Base-by-base conservation (phyloP, 2,113 vertebrate species). In the Steatornis caripensis region DNA sequence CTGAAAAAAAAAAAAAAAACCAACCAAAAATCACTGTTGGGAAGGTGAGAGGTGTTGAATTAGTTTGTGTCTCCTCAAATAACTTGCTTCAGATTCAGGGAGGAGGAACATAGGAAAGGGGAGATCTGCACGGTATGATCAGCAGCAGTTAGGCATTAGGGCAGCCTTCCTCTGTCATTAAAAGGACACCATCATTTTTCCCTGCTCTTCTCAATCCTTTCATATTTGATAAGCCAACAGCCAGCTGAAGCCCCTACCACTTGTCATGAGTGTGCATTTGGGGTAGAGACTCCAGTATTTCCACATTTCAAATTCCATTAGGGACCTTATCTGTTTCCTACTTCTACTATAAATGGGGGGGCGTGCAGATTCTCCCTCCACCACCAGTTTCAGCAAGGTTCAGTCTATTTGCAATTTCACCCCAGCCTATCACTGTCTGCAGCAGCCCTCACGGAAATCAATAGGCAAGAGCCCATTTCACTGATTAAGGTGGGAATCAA, bases 231-330 rank as follows among this genome's bases (percentile, higher is more conserved):
- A 89, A 75, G 17, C 4, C 87, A 87, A 12, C 3, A 83, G 64
- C 32, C 69, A 81, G n/a, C 64, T 92, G 91, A 89, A 96, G n/a
- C 2, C 79, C 12, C 32, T 48, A 21, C 16, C 3, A 2, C 32
- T 8, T 29, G 11, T 55, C 4, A 29, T 0, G 12, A 60, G 14
- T 8, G 0, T 18, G 15, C 5, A 1, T 46, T 48, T 70, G 36
- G 16, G 32, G 27, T 27, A 78, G 21, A 8, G 15, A 12, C 24
- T 75, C 26, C 39, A 36, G 11, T 36, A 68, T 43, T 94, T 79
- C 51, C 20, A 76, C 30, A 12, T 64, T 39, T 79, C 65, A 36
- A 39, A 20, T 45, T 61, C 17, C 15, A 61, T 65, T 48, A 70
- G 12, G 13, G 4, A 24, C 29, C 32, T 75, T 62, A 75, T 21